Conservation (phyloP, 2,888 invertebrate species). For the Bellardia pandia region DNA sequence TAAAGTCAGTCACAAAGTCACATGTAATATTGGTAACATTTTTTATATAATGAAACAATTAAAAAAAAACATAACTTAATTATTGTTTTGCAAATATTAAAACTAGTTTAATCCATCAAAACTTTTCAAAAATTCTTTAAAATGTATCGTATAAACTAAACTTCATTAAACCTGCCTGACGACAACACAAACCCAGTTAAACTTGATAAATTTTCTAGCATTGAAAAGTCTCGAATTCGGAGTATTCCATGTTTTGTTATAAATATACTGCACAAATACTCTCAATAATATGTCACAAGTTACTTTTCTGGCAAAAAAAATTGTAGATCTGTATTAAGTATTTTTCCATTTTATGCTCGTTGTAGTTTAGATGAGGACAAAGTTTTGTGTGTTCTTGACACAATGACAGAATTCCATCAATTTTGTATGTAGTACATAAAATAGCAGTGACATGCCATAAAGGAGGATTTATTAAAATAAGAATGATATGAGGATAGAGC, state of each 20-base stretch:
- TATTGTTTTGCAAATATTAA: no score
- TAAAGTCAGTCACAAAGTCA: no score
- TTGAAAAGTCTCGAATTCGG: not conserved
- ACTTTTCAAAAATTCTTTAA: no score
- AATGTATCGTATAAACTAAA: no score
- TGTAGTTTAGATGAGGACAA: slow-evolving; percentile 18
- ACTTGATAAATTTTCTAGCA: not conserved
- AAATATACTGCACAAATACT: not conserved
- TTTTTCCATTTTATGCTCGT: not conserved
- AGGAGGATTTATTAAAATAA: slow-evolving; percentile 1
- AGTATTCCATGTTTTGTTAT: not conserved
- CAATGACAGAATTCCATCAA: slow-evolving; percentile 52
- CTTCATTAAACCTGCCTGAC: not conserved
- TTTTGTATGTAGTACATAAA: slow-evolving; percentile 19
- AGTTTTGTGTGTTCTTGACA: slow-evolving; percentile 45
- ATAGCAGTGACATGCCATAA: not conserved
- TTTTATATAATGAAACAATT: no score
- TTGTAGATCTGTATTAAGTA: not conserved
- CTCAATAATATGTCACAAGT: slow-evolving; percentile 44
- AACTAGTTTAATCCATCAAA: no score
- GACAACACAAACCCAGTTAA: not conserved
- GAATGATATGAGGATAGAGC: not conserved
- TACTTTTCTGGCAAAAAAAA: not conserved
- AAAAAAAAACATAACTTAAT: no score
- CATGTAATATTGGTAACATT: no score